Base-by-base conservation (phyloP, 2,797 vertebrate species). In the Esox lucius region DNA sequence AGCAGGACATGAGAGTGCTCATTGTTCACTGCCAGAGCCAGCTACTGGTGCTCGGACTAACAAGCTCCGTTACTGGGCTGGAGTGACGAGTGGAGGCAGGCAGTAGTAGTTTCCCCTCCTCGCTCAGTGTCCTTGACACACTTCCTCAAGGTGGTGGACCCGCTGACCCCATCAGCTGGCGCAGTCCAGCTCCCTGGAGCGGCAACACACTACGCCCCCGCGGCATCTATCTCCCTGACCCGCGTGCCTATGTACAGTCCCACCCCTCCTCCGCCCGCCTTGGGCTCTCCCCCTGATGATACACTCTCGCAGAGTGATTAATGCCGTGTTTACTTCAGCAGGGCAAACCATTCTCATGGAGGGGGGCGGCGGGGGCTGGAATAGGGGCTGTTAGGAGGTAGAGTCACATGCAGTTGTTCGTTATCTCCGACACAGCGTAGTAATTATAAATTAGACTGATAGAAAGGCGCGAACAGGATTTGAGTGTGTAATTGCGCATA, bases 281-380 rank as follows among this genome's bases (percentile, higher is more conserved):
- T 85, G 81, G 88, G 92, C 92, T 90, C 89, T 86, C 84, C 92
- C 89, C 82, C 71, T 78, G 90, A 92, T 89, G 84, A 88, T 89
- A 91, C 90, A 83, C 89, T 91, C 90, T 89, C 87, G 86, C 83
- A 81, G 73, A 88, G 89, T 94, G 94, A 94, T 94, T 93, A 94
- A 94, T 94, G 93, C 86, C 87, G 31, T 94, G 92, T 93, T 94
- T 94, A 93, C 92, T 93, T 91, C 91, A 64, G 89, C 87, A 90
- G 92, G 91, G 90, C 90, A 86, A 85, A 90, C 82, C 85, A 89
- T 87, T 90, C 88, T 88, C 89, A 87, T 85, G 26, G 73, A 72
- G 80, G 77, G 82, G 85, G 82, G 70, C 11, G 42, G 11, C 28
- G 1, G 28, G 28, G 28, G 28, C 28, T 31, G 28, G 28, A 3